Conservation (phyloP, 2,888 invertebrate species). For the Arctia plantaginis region DNA sequence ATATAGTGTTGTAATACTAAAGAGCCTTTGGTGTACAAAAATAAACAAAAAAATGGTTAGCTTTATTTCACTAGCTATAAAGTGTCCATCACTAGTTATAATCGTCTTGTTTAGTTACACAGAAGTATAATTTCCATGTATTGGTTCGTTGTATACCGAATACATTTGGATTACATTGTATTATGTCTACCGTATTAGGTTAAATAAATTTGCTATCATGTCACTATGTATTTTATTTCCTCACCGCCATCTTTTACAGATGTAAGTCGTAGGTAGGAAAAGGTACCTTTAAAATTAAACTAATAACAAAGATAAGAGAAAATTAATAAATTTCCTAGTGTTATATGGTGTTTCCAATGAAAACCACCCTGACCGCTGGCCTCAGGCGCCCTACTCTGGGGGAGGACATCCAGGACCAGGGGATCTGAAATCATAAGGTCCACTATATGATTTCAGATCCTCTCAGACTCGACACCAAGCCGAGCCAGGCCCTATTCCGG, state of each 20-base stretch:
- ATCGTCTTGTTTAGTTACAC: constrained; percentile 50
- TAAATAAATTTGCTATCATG: constrained; percentile 84
- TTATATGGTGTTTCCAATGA: too few species aligned
- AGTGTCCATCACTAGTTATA: constrained; percentile 52
- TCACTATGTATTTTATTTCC: constrained; percentile 60
- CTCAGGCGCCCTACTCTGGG: too few species aligned
- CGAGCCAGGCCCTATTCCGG: too few species aligned
- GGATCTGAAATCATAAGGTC: too few species aligned
- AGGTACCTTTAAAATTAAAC: too few species aligned
- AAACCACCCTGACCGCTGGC: too few species aligned
- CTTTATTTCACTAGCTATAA: constrained; percentile 50
- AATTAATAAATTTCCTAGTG: too few species aligned
- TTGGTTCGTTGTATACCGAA: constrained; percentile 62
- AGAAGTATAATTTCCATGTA: constrained; percentile 58
- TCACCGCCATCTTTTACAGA: neutral
- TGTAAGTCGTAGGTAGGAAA: too few species aligned
- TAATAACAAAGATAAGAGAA: too few species aligned
- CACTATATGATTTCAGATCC: too few species aligned
- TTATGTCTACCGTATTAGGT: constrained; percentile 78
- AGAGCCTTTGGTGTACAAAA: constrained; percentile 58
- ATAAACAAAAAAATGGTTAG: constrained; percentile 44
- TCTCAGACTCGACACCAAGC: too few species aligned
- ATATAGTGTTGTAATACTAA: constrained; percentile 11
- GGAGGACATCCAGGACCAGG: too few species aligned
- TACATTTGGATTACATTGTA: constrained; percentile 69